Conservation (phyloP, 2,888 invertebrate species). For the Andrena praecox region DNA sequence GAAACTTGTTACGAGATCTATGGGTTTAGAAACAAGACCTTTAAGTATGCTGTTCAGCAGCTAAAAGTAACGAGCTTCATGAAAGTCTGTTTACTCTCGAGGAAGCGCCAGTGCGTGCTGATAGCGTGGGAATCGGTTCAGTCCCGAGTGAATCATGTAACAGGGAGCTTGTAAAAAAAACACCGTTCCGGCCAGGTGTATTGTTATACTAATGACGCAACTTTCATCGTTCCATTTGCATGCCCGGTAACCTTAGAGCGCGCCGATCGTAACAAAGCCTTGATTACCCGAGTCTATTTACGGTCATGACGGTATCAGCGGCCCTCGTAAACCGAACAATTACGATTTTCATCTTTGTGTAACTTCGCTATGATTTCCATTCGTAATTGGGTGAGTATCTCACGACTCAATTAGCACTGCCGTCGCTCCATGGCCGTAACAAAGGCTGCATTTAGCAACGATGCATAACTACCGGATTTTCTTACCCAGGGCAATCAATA, state of each 20-base stretch:
- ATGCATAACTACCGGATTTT: constrained; percentile 2
- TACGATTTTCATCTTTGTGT: constrained; percentile 44
- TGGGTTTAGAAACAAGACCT: not conserved
- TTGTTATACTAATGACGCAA: constrained; percentile 15
- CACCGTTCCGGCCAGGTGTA: not conserved
- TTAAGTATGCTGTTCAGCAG: not conserved
- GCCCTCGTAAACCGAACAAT: constrained; percentile 37
- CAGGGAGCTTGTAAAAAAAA: not conserved
- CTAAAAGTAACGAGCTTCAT: not conserved
- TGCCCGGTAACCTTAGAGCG: constrained; percentile 24
- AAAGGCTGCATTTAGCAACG: not conserved
- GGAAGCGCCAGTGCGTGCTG: not conserved
- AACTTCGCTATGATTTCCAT: constrained; percentile 33
- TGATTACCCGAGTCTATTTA: constrained; percentile 40
- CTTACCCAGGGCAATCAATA: no score
- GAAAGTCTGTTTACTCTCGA: not conserved
- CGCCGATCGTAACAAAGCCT: constrained; percentile 24
- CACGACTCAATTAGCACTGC: constrained; percentile 38
- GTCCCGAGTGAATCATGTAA: not conserved
- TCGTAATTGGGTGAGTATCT: constrained; percentile 41
- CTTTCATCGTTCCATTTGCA: constrained; percentile 25
- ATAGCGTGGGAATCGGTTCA: not conserved
- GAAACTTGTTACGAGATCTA: not conserved
- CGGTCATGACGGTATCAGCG: constrained; percentile 35
- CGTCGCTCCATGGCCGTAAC: constrained; percentile 8